Evolutionary conservation across 2,797 vertebrate species (phyloP), one percentile per base, ranked within the genome.

Genomic region (Chelmon rostratus): DNA sequence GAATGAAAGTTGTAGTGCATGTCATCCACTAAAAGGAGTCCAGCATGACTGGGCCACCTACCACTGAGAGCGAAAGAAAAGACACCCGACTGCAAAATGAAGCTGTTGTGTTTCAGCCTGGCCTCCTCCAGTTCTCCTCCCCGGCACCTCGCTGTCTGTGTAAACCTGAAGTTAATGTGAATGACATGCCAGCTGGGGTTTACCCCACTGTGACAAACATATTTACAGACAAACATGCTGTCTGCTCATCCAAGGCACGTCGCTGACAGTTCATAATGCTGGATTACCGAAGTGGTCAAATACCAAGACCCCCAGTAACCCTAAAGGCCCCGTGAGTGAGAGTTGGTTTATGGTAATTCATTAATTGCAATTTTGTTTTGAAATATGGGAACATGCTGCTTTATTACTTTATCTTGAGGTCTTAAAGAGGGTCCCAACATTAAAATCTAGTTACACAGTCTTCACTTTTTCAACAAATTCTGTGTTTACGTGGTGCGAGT

Each of bases 31-130:
- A 61, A 86, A 91, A 69, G 63, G 18, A 71, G 84, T 86, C 69
- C 78, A 70, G 90, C 90, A 79, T 89, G 90, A 83, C 85, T 80
- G 85, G 84, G 77, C 68, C 62, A 40, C 87, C 86, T 35, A 86
- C 89, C 85, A 76, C 86, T 77, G 84, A 83, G 68, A 71, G 47
- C 31, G 18, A 64, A 72, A 78, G 79, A 84, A 81, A 78, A 75
- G 75, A 65, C 53, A 61, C 66, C 28, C 33, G 18, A 64, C 72
- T 64, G 54, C 77, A 68, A 76, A 62, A 38, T 44, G 38, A 73
- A 33, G 38, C 46, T 40, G 57, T 25, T 68, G 77, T 68, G 57
- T 76, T 78, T 52, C 19, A 66, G 76, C 33, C 42, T n/a, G 52
- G 40, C 53, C 72, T 76, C 54, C 44, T 76, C 75, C 44, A 37